Evolutionary conservation across 2,113 vertebrate genomes (phyloP), one percentile per base, ranked within the genome.

Genomic region (Chionodraco myersi): DNA sequence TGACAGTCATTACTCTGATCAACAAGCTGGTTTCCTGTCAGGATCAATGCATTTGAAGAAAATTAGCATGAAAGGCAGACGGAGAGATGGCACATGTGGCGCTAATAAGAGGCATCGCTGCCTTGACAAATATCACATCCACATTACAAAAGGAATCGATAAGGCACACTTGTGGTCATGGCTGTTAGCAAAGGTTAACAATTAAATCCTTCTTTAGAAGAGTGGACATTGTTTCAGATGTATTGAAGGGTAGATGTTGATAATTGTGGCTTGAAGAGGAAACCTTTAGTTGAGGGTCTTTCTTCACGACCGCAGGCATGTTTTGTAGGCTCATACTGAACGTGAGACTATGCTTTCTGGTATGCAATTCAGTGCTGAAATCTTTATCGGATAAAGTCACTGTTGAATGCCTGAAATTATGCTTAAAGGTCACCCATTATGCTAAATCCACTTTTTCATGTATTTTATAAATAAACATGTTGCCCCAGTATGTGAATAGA

Each of bases 1-100:
- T 93, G 94, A 94, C 93, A 93, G 93, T 95, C 94, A 95, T 95
- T 94, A 94, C 88, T 92, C 92, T 92, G 94, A 95, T 95, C 93
- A 95, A 89, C 93, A 94, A 82, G 90, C 91, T 90, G 88, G 91
- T 92, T 94, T 93, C 94, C 93, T 93, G 93, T 84, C 66, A 52
- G 75, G 92, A 95, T 95, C 95, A 91, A 94, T 94, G 93, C 81
- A 77, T 88, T 75, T 89, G 83, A 91, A 91, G 89, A 92, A 89
- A 85, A 87, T 57, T 71, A 54, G 56, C 7, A 63, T 54, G 57
- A 72, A 56, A 47, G 70, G n/a, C 57, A 75, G 81, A 72, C 10
- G 1, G 68, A 45, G 18, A 16, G 49, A 52, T 15, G 75, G 79
- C 63, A 48, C 91, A 88, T 91, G 90, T 72, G 78, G 88, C 21